Evolutionary conservation across 2,888 invertebrate species (phyloP), one percentile per base, ranked within the genome.

Genomic region (Caradrina kadenii): DNA sequence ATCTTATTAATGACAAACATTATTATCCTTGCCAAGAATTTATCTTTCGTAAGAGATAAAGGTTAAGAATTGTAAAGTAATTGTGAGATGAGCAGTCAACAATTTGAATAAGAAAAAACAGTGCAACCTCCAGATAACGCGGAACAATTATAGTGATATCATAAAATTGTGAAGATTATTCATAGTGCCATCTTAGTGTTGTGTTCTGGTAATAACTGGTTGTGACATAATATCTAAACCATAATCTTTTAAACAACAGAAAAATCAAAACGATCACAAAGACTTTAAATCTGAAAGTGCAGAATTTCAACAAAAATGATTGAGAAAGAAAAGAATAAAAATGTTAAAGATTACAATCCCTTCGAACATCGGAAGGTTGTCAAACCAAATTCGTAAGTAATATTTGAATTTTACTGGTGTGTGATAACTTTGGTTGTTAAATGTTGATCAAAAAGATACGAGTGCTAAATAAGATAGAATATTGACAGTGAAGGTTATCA

Each of bases 341-440:
- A 63, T 21, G 64, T 59, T 52, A 79, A 87, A 35, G 87, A 88
- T 1, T 95, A 95, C 73, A 90, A 94, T 75, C 95, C 95, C 0
- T 94, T 93, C 68, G 92, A 94, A 66, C 93, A 94, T 81, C 88
- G 95, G 53, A 56, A 91, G 58, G 89, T 95, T 50, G 87, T 88
- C 64, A 92, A 94, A 80, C 94, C 94, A 1, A 94, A 91, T 76
- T 93, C 94, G 94, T 94, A 86, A 94, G 94, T 93, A 84, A 21
- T n/a, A 53, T 63, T 48, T 50, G 6, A 22, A 45, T 21, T 45
- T 35, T 11, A 31, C n/a, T 49, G 1, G 6, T 4, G 31, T 35
- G 15, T 13, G 26, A 66, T 50, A 6, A 17, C 21, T 19, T 45
- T 2, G 13, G 2, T 31, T 2, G 42, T 11, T 17, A 49, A 65